Evolutionary conservation across 2,888 invertebrate genomes (phyloP).

Genomic region (Leptura quadrifasciata): DNA sequence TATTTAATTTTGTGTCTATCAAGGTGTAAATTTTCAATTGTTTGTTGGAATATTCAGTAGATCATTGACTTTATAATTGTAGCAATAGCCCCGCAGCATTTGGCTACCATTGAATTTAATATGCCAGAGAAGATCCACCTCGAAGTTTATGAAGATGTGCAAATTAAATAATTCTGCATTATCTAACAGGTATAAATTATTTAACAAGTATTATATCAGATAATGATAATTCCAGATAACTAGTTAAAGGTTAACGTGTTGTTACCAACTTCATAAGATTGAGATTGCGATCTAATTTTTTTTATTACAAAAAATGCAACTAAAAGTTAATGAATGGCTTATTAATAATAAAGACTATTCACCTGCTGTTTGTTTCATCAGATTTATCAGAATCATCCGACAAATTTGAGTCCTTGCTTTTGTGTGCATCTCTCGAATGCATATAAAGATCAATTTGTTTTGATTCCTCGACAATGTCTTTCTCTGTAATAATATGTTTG

Average conservation of each 20-base stretch:
- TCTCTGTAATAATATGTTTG: constrained; percentile 88
- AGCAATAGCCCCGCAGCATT: too few species aligned
- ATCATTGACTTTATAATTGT: too few species aligned
- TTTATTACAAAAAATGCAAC: background rate
- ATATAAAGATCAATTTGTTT: constrained; percentile 87
- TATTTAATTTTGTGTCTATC: too few species aligned
- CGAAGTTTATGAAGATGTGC: background rate
- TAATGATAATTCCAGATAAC: constrained; percentile 10
- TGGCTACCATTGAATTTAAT: too few species aligned
- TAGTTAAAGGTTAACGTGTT: background rate
- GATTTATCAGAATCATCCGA: constrained; percentile 51
- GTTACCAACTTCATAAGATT: constrained; percentile 3
- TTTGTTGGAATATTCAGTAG: too few species aligned
- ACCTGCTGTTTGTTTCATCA: constrained; percentile 32
- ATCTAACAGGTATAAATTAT: background rate
- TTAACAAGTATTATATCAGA: constrained; percentile 15
- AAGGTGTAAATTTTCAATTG: too few species aligned
- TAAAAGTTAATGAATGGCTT: background rate
- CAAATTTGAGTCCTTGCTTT: constrained; percentile 76
- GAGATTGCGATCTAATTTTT: background rate
- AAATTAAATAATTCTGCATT: background rate
- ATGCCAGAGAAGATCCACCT: too few species aligned
- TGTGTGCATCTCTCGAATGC: constrained; percentile 83
- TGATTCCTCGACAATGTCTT: constrained; percentile 88
- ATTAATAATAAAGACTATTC: background rate